Conservation (phyloP, 2,797 vertebrate genomes). For the Crypturellus tataupa region DNA sequence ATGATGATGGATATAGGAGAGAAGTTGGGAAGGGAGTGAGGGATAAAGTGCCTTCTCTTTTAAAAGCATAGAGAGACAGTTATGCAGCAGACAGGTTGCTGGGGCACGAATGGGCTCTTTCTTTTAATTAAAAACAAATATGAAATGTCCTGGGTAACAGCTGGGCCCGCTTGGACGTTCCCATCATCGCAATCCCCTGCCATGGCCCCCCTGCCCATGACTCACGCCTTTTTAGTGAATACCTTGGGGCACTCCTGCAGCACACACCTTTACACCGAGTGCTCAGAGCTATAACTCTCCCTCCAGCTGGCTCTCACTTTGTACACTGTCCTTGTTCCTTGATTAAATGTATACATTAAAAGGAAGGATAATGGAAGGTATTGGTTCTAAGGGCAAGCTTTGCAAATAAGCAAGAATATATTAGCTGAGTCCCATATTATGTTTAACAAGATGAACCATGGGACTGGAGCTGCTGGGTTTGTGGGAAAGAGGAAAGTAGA, state of each 20-base stretch:
- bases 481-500: not conserved
- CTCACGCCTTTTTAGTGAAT: not conserved
- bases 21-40: not conserved
- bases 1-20: slow-evolving; percentile 79
- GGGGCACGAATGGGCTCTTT: not conserved
- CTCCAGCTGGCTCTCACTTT: not conserved
- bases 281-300: not conserved
- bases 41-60: not conserved
- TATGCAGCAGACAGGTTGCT: not conserved
- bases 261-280: not conserved
- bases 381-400: not conserved
- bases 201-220: not conserved
- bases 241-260: not conserved
- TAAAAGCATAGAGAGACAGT: not conserved
- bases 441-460: not conserved
- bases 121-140: not conserved
- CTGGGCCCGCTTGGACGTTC: not conserved
- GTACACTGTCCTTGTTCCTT: not conserved
- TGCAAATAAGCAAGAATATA: not conserved
- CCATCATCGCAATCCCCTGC: not conserved
- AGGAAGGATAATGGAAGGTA: not conserved
- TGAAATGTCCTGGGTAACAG: not conserved
- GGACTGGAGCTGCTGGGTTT: not conserved
- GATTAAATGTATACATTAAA: not conserved
- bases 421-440: not conserved